Conservation (phyloP, 2,797 vertebrate species). For the Gambusia yucatana region DNA sequence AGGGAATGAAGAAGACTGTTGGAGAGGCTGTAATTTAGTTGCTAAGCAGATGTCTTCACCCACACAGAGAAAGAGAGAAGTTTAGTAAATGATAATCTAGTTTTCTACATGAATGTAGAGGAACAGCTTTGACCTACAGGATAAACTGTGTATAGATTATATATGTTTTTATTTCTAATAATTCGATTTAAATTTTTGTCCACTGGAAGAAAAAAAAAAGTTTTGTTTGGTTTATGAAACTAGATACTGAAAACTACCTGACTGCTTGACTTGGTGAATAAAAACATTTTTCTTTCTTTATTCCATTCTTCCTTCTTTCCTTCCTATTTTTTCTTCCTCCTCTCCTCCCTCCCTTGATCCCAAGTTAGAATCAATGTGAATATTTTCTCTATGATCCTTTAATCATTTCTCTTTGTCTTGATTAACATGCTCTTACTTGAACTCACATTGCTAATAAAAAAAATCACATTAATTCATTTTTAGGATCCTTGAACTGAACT, state of each 20-base stretch:
- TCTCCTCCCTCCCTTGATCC: neutral
- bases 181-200: neutral
- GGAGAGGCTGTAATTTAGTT: conserved; percentile 71
- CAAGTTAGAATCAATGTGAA: neutral
- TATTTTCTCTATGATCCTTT: neutral
- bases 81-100: conserved; percentile 35
- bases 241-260: neutral
- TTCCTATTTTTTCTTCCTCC: neutral
- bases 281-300: neutral
- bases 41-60: conserved; percentile 49
- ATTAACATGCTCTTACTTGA: neutral
- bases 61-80: conserved; percentile 42
- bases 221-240: neutral
- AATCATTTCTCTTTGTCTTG: neutral
- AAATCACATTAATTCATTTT: neutral
- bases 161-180: neutral
- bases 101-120: neutral
- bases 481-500: neutral
- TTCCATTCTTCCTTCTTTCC: neutral
- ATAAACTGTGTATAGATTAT: neutral
- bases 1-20: conserved; percentile 54
- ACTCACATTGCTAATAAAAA: neutral
- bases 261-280: neutral
- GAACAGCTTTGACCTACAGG: neutral
- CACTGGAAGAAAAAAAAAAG: neutral